Base-by-base conservation (phyloP, 64 coral and sea anemone genomes). In the Pocillopora damicornis region DNA sequence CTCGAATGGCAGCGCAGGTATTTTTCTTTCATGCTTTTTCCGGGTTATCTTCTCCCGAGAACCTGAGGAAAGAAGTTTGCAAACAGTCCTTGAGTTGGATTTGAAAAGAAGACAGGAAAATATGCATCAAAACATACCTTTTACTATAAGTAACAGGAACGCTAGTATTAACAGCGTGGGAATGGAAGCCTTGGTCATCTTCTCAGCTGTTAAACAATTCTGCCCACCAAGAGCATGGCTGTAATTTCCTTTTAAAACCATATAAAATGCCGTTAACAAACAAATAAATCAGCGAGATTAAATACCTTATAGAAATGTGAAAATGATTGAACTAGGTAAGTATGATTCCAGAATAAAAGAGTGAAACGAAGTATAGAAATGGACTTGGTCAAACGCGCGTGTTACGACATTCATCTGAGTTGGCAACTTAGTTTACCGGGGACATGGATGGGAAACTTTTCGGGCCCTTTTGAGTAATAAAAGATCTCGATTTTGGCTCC, bases 161-260 rank as follows among this genome's bases (percentile, higher is more conserved):
- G 57, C 11, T 1, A 57, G 13, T 58, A 85, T 16, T 23, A 30
- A 30, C 18, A 73, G 37, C 65, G 71, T 37, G 45, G 37, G 16
- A 14, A 17, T 13, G 23, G 13, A 37, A 22, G 12, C 15, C 61
- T 36, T 42, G 14, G 22, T 67, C 80, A 83, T 85, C 16, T 22
- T 26, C 3, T 51, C 36, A 58, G 64, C 61, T 18, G 37, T 1
- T 73, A 58, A 22, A 18, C 12, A 42, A n/a, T 85, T 42, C 38
- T 68, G 13, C 37, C 64, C 81, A 85, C 64, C 3, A n/a, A 85
- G 58, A 77, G 15, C 65, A 66, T 85, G 81, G 81, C 65, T 85
- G 22, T 72, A 58, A 57, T 71, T 67, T 58, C 64, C 81, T 85
- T 37, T 1, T 18, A 60, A 20, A 37, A 79, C 22, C 4, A 59